Conservation (phyloP, 2,113 vertebrate species). For the Spermophilus dauricus region DNA sequence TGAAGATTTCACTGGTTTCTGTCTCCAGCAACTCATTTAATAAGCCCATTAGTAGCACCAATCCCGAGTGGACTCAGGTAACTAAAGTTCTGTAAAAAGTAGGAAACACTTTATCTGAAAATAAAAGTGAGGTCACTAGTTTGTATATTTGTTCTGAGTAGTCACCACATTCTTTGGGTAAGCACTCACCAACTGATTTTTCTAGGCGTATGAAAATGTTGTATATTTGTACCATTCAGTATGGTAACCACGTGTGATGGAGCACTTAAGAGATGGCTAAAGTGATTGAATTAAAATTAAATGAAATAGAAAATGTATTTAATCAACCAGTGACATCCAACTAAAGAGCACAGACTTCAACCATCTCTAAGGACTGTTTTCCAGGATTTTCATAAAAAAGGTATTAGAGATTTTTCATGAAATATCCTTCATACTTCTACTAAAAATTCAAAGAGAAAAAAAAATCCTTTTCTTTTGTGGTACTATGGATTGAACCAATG, state of each 20-base stretch:
- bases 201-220: neutral
- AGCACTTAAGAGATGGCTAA: neutral
- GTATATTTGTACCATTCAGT: neutral
- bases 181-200: neutral
- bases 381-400: neutral
- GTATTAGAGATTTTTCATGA: neutral
- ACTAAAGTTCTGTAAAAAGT: conserved; percentile 55
- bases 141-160: conserved; percentile 22
- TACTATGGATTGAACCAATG: too few species aligned
- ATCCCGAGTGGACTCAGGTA: conserved; percentile 49
- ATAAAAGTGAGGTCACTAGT: conserved; percentile 15
- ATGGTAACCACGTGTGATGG: neutral
- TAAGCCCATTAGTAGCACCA: conserved; percentile 7
- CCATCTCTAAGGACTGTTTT: neutral
- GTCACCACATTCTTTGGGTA: neutral
- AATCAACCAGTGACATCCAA: neutral
- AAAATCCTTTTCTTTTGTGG: too few species aligned
- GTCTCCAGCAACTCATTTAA: conserved; percentile 73
- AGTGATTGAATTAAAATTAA: neutral
- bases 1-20: conserved; percentile 70
- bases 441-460: neutral
- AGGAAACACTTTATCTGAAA: conserved; percentile 57
- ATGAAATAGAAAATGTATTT: too few species aligned
- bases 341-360: neutral
- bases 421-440: neutral